Percentiles rank a stretch among this genome's conserved stretches.
Conservation (phyloP, 2,113 vertebrate genomes). For the Antechinus flavipes region DNA sequence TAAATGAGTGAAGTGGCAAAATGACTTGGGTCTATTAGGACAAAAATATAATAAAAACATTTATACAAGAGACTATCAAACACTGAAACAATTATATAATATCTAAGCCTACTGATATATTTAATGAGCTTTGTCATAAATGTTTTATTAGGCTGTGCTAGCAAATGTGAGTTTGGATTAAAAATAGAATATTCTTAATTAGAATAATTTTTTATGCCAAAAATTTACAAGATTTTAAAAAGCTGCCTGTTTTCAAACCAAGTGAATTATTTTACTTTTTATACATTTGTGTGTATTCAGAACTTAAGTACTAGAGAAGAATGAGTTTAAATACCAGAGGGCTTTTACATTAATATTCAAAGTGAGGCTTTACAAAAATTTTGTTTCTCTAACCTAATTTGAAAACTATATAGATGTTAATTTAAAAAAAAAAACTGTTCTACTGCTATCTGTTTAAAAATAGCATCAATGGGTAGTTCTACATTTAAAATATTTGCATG, state of each 20-base stretch:
- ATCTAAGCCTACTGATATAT: conserved; percentile 34
- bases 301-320: conserved; percentile 43
- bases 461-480: conserved; percentile 38
- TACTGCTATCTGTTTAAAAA: conserved; percentile 32
- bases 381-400: conserved; percentile 39
- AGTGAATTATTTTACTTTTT: conserved; percentile 24
- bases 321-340: background rate
- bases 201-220: conserved; percentile 20
- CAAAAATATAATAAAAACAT: conserved; percentile 30
- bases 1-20: conserved; percentile 33
- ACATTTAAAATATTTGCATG: conserved; percentile 42
- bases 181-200: conserved; percentile 28
- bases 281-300: conserved; percentile 5
- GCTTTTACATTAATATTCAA: conserved; percentile 42
- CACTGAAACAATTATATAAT: conserved; percentile 51
- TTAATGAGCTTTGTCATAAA: background rate
- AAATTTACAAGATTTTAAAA: conserved; percentile 28
- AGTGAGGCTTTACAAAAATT: conserved; percentile 59
- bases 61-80: conserved; percentile 42
- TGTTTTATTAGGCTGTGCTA: conserved; percentile 39
- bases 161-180: conserved; percentile 41
- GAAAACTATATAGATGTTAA: conserved; percentile 49
- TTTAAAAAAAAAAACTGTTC: conserved; percentile 22
- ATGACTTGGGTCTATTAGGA: conserved; percentile 23
- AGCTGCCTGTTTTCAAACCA: conserved; percentile 40